Evolutionary conservation across 2,888 invertebrate species (phyloP).

Genomic region (Embidobia sp.): DNA sequence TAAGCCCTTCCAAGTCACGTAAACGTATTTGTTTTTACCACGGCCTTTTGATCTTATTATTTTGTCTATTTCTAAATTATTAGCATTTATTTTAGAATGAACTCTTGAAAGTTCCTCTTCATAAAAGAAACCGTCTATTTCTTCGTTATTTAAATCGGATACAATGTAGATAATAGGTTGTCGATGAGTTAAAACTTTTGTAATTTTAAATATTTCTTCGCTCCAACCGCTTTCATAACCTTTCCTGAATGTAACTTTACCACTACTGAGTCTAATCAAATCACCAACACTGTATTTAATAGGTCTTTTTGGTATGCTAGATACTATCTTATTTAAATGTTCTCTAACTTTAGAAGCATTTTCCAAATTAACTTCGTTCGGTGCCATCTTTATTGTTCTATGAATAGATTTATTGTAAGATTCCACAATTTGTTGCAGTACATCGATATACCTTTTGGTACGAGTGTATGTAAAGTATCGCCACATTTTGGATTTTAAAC

Average conservation of each 20-base stretch:
- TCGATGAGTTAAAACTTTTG: background rate
- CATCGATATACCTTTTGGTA: slow-evolving; percentile 65
- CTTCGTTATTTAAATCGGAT: slow-evolving; percentile 8
- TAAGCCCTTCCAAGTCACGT: slow-evolving; percentile 1
- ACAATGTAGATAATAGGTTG: slow-evolving; percentile 6
- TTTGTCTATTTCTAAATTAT: slow-evolving; percentile 12
- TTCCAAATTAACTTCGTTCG: slow-evolving; percentile 11
- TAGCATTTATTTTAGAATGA: background rate
- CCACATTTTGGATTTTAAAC: slow-evolving; percentile 55
- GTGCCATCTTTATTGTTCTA: slow-evolving; percentile 20
- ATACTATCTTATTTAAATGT: background rate
- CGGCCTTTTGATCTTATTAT: slow-evolving; percentile 10
- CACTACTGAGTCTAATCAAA: slow-evolving; percentile 3
- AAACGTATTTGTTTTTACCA: slow-evolving; percentile 6
- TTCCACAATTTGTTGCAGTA: slow-evolving; percentile 65
- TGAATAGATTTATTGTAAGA: slow-evolving; percentile 67
- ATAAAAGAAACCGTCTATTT: slow-evolving; percentile 22
- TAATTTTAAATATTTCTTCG: slow-evolving; percentile 16
- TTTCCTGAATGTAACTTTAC: slow-evolving; percentile 10
- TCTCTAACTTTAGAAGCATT: slow-evolving; percentile 7
- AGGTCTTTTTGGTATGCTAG: background rate
- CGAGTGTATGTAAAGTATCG: slow-evolving; percentile 48
- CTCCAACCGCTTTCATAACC: slow-evolving; percentile 13
- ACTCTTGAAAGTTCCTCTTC: slow-evolving; percentile 13
- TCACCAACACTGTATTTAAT: slow-evolving; percentile 21